Conservation (phyloP, 30 jellyfish, hydroid and myxozoan genomes). For the Pelagia noctiluca region DNA sequence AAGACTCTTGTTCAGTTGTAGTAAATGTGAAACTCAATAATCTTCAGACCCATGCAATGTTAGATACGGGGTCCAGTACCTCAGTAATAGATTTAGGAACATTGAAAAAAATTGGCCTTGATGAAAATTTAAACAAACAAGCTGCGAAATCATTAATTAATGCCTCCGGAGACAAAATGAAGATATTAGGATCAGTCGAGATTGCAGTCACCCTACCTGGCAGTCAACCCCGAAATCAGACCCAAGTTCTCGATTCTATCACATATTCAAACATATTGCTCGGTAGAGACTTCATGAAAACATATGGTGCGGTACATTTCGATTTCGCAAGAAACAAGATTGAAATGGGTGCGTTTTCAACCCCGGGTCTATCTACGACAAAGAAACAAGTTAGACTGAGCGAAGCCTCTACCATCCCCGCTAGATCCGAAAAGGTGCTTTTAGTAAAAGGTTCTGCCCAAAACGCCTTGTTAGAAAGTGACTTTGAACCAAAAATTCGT, state of each 20-base stretch:
- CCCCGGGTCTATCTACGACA: too few relatives aligned
- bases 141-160: too few relatives aligned
- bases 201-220: slow-evolving; percentile 31
- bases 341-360: too few relatives aligned
- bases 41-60: slow-evolving; percentile 49
- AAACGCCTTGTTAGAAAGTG: slow-evolving; percentile 40
- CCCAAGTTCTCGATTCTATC: slow-evolving; percentile 49
- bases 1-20: slow-evolving; percentile 51
- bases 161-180: too few relatives aligned
- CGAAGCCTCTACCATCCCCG: slow-evolving; percentile 34
- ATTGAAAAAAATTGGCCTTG: slow-evolving; percentile 15
- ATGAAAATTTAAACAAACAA: too few relatives aligned
- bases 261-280: slow-evolving; percentile 38
- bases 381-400: slow-evolving; percentile 29
- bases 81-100: slow-evolving; percentile 45
- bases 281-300: slow-evolving; percentile 53
- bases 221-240: slow-evolving; percentile 41
- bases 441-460: slow-evolving; percentile 12
- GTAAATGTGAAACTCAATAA: slow-evolving; percentile 42
- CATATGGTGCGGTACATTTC: slow-evolving; percentile 17
- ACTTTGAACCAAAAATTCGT: slow-evolving; percentile 21
- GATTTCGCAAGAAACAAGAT: slow-evolving; percentile 30
- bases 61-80: slow-evolving; percentile 56
- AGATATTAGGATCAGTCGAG: too few relatives aligned
- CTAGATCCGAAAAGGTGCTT: slow-evolving; percentile 38